A percentile compares a stretch with the other conserved stretches of the same genome.
These are phyloP conservation scores for Seriola dumerili DNA, from an alignment of 2,113 vertebrate species.

Conservation along the genomic window DNA sequence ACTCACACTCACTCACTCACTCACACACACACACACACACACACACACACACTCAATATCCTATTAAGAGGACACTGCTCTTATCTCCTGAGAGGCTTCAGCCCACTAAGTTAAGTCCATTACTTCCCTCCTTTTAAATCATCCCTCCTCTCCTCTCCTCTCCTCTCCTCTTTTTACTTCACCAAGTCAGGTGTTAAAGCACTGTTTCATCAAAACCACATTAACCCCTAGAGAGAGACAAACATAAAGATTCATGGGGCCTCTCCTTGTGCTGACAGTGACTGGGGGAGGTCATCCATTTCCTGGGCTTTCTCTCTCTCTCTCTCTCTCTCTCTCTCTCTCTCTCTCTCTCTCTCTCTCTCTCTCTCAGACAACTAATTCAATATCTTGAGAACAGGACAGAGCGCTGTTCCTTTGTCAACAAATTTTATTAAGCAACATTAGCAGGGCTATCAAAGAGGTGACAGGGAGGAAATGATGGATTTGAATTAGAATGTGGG, in stretches of 20 bases:
- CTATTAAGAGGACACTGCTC: constrained; percentile 75
- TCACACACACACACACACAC: constrained; percentile 32
- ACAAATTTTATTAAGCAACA: constrained; percentile 80
- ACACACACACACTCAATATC: constrained; percentile 63
- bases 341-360: constrained; percentile 21
- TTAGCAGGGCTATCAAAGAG: constrained; percentile 71
- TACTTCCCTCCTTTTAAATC: constrained; percentile 68
- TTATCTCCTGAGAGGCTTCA: constrained; percentile 71
- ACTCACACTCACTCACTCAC: constrained; percentile 23
- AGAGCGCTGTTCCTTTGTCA: constrained; percentile 67
- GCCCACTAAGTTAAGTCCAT: constrained; percentile 75
- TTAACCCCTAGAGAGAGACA: constrained; percentile 73
- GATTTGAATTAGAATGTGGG: constrained; percentile 67
- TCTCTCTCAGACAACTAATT: constrained; percentile 69
- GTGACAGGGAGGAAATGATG: constrained; percentile 70
- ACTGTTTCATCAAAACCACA: constrained; percentile 78
- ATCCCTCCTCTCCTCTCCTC: constrained; percentile 30
- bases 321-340: constrained; percentile 12
- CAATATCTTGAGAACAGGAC: constrained; percentile 65
- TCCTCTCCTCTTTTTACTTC: constrained; percentile 37
- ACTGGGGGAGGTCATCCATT: constrained; percentile 69
- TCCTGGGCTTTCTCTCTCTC: constrained; percentile 34
- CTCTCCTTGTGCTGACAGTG: constrained; percentile 61
- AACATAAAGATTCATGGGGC: constrained; percentile 75
- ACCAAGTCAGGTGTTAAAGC: constrained; percentile 70